Evolutionary conservation across 2,888 invertebrate genomes (phyloP).

Genomic region (Tryphoninae sp.): DNA sequence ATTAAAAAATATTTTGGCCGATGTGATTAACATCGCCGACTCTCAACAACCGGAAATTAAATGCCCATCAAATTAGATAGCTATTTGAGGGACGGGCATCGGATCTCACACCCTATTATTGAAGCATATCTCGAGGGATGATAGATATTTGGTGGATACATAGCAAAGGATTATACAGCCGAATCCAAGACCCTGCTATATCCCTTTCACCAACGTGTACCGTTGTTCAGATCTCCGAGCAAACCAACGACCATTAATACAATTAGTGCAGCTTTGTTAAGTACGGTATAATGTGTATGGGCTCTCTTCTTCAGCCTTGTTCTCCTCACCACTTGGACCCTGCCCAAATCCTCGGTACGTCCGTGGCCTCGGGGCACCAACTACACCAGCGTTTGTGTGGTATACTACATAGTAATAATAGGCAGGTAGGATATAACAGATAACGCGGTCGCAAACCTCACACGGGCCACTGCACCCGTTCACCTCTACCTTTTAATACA

Average conservation of each 20-base stretch:
- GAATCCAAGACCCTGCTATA: constrained; percentile 39
- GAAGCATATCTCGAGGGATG: constrained; percentile 59
- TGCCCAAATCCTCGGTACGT: constrained; percentile 75
- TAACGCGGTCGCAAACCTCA: constrained; percentile 61
- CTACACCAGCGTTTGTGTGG: constrained; percentile 42
- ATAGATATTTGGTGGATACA: constrained; percentile 73
- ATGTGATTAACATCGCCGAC: not conserved
- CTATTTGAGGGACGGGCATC: constrained; percentile 30
- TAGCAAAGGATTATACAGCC: constrained; percentile 73
- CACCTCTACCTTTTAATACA: constrained; percentile 41
- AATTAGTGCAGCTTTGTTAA: constrained; percentile 79
- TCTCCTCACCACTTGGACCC: constrained; percentile 73
- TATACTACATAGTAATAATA: constrained; percentile 46
- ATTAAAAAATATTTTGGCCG: not conserved
- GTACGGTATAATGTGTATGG: constrained; percentile 73
- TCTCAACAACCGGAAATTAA: constrained; percentile 35
- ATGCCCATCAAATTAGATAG: constrained; percentile 34
- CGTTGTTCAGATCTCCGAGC: constrained; percentile 67
- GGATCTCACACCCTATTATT: constrained; percentile 27
- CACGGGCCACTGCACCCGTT: constrained; percentile 36
- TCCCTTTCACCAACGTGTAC: constrained; percentile 39
- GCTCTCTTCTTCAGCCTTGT: constrained; percentile 59
- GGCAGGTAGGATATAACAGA: constrained; percentile 44
- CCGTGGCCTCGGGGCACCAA: constrained; percentile 52
- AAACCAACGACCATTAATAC: constrained; percentile 79